Base-by-base conservation (phyloP, 2,888 invertebrate genomes). In the Beris chalybata region DNA sequence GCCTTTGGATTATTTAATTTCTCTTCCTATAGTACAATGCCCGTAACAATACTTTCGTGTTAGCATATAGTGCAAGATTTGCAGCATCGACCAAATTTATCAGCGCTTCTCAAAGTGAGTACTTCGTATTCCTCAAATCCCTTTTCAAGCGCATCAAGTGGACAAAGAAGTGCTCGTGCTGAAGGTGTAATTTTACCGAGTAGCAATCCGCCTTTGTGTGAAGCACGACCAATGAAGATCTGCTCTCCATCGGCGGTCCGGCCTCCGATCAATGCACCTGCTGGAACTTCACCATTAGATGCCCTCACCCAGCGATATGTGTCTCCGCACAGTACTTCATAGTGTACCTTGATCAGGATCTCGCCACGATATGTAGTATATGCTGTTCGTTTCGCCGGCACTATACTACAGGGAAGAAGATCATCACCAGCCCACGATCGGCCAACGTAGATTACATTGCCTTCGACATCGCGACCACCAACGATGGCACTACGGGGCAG, bases 111-210 rank as follows among this genome's bases (percentile, higher is more conserved):
- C 9, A 38, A 12, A 30, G 11, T 12, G 4, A 15, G 5, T 4
- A 43, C 56, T 11, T 56, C 56, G 11, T 56, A 56, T 38, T 56
- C 38, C 7, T 13, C 6, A 43, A 56, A 56, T 3, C 6, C 12
- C 43, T 43, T 79, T 75, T 88, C 87, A 66, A 82, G 78, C 9
- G 87, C 87, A 11, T 77, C 81, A 66, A 81, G 81, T 47, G 83
- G 81, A 15, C 87, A 78, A 69, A 87, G 87, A 22, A 85, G 85
- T 15, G 81, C 79, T 29, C 80, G 76, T 74, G 83, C 85, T 57
- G 81, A 83, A 3, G 87, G 86, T n/a, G 87, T 82, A 3, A 87
- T 81, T 78, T 87, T 87, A 2, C 86, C 86, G 11, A 87, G 87
- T 7, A 87, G 72, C 79, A 84, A 81, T 73, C 87, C 86, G 12